Base-by-base conservation (phyloP, 2,888 invertebrate species). In the Chelonus formosanus region DNA sequence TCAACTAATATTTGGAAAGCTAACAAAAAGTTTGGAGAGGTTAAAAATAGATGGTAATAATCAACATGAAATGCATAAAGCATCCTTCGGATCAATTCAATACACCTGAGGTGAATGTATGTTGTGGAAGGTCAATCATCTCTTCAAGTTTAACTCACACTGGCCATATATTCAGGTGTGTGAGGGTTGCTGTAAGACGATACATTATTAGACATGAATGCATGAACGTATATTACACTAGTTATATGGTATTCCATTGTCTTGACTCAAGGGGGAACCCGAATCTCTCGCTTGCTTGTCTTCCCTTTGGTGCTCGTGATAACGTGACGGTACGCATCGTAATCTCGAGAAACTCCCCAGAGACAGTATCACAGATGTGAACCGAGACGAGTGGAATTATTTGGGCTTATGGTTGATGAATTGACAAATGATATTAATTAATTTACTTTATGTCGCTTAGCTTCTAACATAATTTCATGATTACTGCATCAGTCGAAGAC, bases 181-280 rank as follows among this genome's bases (percentile, higher is more conserved):
- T 63, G 59, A 65, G 70, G 69, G 67, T 67, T 20, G 67, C 70
- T 65, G 56, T 67, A 35, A n/a, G 67, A 62, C 68, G 69, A 67
- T 72, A 67, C 63, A 70, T 71, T 71, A 72, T 70, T 70, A 67
- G 67, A 67, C 50, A 47, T 70, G 68, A 68, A 67, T 68, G 61
- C 59, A 47, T 63, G 44, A 43, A 66, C 65, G 67, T 69, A 68
- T 67, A 65, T 69, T 40, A 4, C 35, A 36, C 47, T 40, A 44
- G 36, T 34, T 48, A 10, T 20, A 48, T 34, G 31, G 52, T 52
- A 5, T 31, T 40, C 43, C 40, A 61, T 61, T 52, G 52, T 52
- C 40, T 44, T 53, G 40, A 60, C 20, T 57, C 35, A 40, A 8
- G 43, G 45, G 35, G 59, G 45, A 60, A 34, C 40, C 45, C 56